phyloP scores from a whole-genome alignment of 2,797 vertebrate species.

The Lagodon rhomboides region DNA sequence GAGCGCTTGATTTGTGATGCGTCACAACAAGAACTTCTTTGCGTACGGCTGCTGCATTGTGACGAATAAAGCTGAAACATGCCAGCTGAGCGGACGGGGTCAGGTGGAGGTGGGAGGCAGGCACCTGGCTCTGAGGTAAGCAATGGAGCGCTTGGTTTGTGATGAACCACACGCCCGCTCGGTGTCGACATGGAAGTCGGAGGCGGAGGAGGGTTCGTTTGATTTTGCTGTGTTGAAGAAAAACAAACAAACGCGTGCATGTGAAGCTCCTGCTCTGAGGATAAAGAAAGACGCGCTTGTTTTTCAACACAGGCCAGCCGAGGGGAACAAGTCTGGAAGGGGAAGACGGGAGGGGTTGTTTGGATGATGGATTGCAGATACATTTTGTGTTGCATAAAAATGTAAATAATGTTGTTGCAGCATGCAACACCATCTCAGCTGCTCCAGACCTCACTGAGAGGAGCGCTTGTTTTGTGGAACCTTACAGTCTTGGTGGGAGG shows the following conservation, averaged over 20 bases:
- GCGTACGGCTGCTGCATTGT: too few species aligned
- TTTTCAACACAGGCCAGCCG: not conserved
- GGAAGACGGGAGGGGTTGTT: not conserved
- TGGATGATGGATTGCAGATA: not conserved
- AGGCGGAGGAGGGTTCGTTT: too few species aligned
- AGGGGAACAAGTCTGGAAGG: not conserved
- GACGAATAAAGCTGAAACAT: not conserved
- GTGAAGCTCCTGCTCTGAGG: too few species aligned
- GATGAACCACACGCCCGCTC: not conserved
- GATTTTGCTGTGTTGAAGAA: too few species aligned
- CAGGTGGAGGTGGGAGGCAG: too few species aligned
- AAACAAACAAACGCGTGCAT: too few species aligned
- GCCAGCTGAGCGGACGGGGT: not conserved
- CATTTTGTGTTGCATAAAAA: not conserved
- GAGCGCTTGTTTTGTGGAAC: slow-evolving; percentile 7
- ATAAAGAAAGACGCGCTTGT: not conserved
- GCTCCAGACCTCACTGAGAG: not conserved
- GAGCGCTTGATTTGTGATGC: not conserved
- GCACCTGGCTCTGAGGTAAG: not conserved
- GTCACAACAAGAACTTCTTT: not conserved
- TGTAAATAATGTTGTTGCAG: not conserved
- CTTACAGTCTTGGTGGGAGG: not conserved
- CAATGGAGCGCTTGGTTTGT: slow-evolving; percentile 9
- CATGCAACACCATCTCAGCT: not conserved
- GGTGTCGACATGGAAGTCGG: too few species aligned